Conservation (phyloP, 2,797 vertebrate genomes). For the Tiaroga cobitis region DNA sequence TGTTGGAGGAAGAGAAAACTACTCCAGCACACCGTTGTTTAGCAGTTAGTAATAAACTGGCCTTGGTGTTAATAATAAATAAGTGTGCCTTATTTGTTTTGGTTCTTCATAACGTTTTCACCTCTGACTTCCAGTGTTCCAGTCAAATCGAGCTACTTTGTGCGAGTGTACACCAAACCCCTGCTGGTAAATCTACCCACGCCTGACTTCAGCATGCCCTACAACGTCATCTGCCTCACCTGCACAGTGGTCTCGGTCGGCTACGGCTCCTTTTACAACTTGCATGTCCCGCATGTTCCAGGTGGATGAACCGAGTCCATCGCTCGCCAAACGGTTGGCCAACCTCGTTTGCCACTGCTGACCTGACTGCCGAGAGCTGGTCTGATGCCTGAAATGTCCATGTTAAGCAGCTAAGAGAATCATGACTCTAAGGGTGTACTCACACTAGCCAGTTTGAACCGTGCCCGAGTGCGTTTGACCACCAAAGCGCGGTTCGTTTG, state of each 20-base stretch:
- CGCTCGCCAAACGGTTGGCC: conserved; percentile 88
- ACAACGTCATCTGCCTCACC: conserved; percentile 89
- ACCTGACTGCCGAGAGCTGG: conserved; percentile 55
- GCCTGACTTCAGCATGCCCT: conserved; percentile 92
- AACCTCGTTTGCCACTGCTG: conserved; percentile 90
- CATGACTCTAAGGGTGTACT: too few relatives aligned
- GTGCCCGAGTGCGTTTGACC: too few relatives aligned
- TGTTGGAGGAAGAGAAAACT: too few relatives aligned
- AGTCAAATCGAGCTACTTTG: conserved; percentile 88
- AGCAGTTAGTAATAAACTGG: conserved; percentile 83
- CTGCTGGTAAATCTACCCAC: conserved; percentile 95
- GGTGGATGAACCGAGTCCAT: conserved; percentile 86
- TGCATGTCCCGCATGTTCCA: conserved; percentile 95
- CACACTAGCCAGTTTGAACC: too few relatives aligned
- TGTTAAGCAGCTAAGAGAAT: conserved; percentile 1
- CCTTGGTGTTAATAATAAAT: neutral
- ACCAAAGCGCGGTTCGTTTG: too few relatives aligned
- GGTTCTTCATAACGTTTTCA: neutral
- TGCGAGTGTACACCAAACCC: conserved; percentile 80
- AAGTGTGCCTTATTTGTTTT: neutral
- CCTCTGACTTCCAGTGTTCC: conserved; percentile 80
- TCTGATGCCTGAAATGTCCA: neutral
- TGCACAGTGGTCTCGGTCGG: conserved; percentile 97
- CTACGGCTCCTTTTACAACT: conserved; percentile 95
- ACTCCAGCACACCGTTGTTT: conserved; percentile 88